Evolutionary conservation across 92 coral and sea anemone genomes (phyloP).

Genomic region (Nematostella vectensis): DNA sequence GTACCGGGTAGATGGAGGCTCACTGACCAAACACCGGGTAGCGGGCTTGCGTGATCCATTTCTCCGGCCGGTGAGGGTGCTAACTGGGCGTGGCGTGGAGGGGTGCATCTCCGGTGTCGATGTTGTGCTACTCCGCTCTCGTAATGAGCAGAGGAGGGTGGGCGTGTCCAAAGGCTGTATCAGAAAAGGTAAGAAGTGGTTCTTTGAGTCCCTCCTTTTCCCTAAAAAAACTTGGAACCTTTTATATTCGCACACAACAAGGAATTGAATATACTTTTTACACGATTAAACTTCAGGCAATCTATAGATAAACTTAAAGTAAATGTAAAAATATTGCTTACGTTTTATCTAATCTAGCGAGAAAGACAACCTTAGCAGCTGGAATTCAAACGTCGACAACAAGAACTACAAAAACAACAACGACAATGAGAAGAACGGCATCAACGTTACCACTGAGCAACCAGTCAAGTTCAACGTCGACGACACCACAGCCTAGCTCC

Average conservation of each 20-base stretch:
- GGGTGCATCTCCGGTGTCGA: constrained; percentile 49
- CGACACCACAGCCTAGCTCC: no score
- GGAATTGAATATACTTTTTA: no score
- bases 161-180: constrained; percentile 23
- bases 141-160: neutral
- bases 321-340: no score
- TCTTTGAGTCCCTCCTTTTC: neutral
- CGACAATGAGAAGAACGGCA: no score
- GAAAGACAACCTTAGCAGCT: constrained; percentile 7
- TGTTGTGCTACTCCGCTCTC: constrained; percentile 6
- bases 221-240: neutral
- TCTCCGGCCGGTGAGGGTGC: constrained; percentile 22
- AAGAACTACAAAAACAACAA: no score
- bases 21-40: neutral
- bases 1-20: constrained; percentile 17
- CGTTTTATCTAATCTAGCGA: constrained; percentile 5
- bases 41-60: constrained; percentile 19
- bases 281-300: no score
- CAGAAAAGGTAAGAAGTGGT: constrained; percentile 8
- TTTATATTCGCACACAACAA: no score
- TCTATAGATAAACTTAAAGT: no score
- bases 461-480: no score
- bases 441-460: no score
- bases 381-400: neutral
- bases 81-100: constrained; percentile 29